Conservation (phyloP, 2,797 vertebrate species). For the Gallirallus australis region DNA sequence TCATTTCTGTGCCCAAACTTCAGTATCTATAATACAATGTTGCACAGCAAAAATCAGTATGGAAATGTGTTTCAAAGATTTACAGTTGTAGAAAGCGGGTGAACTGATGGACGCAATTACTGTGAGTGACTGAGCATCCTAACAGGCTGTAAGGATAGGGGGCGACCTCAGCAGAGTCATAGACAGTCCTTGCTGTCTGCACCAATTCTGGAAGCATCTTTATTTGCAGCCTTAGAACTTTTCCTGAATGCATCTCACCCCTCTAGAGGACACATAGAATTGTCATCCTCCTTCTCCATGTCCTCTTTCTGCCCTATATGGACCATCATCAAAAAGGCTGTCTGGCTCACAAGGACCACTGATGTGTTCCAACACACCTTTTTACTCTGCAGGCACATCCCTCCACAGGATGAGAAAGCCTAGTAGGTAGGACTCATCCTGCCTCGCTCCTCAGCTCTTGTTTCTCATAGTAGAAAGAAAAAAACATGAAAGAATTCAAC, state of each 20-base stretch:
- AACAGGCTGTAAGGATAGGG: neutral
- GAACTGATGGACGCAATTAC: neutral
- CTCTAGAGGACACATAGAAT: neutral
- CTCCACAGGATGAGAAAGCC: neutral
- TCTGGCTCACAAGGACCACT: neutral
- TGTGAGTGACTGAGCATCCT: neutral
- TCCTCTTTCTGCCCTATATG: neutral
- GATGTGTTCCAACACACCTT: neutral
- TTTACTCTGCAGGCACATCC: neutral
- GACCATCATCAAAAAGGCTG: neutral
- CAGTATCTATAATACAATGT: neutral
- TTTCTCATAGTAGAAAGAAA: neutral
- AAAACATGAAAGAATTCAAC: neutral
- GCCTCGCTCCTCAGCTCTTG: neutral
- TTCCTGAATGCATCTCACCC: neutral
- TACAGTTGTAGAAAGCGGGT: neutral
- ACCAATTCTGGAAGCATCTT: neutral
- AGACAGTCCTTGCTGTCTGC: neutral
- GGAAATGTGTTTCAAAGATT: neutral
- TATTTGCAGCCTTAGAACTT: neutral
- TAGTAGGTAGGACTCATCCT: neutral
- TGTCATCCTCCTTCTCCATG: neutral
- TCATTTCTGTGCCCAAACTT: neutral
- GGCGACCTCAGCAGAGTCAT: neutral
- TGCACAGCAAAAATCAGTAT: neutral